These are phyloP conservation scores for Lagria hirta DNA, from an alignment of 2,888 invertebrate species.

Conservation along the genomic window DNA sequence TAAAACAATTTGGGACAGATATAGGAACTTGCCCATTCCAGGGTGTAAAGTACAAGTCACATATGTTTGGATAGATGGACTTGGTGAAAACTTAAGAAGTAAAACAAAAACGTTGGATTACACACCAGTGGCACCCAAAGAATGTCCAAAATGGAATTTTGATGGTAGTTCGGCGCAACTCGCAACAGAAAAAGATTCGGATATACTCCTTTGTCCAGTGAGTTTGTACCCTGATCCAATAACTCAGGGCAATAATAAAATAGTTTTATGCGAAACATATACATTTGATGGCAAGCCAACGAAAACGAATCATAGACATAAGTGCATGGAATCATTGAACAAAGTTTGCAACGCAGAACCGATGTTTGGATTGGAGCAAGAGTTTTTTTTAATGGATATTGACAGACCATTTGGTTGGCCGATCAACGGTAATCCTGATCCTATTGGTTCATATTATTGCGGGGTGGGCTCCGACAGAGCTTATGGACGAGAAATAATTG, in stretches of 20 bases:
- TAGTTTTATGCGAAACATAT: conserved; percentile 79
- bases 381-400: conserved; percentile 60
- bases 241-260: conserved; percentile 69
- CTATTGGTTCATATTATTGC: conserved; percentile 81
- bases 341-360: conserved; percentile 65
- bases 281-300: conserved; percentile 63
- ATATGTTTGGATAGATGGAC: conserved; percentile 79
- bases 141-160: conserved; percentile 74
- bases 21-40: conserved; percentile 62
- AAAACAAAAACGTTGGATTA: conserved; percentile 72
- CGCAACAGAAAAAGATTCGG: conserved; percentile 57
- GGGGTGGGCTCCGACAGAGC: conserved; percentile 78
- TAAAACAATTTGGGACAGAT: conserved; percentile 26
- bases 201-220: conserved; percentile 74
- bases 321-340: conserved; percentile 58
- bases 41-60: conserved; percentile 63
- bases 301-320: conserved; percentile 57
- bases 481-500: conserved; percentile 78
- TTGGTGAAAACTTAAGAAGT: conserved; percentile 67
- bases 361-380: conserved; percentile 76
- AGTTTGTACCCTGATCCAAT: conserved; percentile 82
- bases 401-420: conserved; percentile 77
- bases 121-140: conserved; percentile 60
- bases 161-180: conserved; percentile 73
- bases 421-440: conserved; percentile 63